Evolutionary conservation across 1,140 invertebrate genomes (phyloP).

Genomic region (Chymomyza costata): DNA sequence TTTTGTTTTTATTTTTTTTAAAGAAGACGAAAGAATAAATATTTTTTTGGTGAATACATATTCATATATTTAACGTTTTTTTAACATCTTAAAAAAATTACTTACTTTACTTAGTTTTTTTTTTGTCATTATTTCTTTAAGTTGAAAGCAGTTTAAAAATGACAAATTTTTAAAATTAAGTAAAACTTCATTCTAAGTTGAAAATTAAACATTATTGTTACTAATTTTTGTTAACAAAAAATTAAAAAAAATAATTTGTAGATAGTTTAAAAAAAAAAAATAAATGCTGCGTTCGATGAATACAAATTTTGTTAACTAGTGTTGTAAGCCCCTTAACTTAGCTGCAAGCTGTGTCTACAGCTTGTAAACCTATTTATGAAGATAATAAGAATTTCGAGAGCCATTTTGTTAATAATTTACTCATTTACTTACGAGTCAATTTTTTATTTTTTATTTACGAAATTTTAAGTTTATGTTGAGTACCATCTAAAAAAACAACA

Average conservation of each 20-base stretch:
- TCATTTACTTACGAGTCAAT: slow-evolving; percentile 18
- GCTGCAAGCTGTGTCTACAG: slow-evolving; percentile 43
- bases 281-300: too few relatives aligned
- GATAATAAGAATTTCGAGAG: slow-evolving; percentile 20
- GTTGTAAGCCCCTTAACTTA: slow-evolving; percentile 46
- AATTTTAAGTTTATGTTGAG: slow-evolving; percentile 35
- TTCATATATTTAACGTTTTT: too few relatives aligned
- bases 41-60: too few relatives aligned
- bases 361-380: slow-evolving; percentile 48
- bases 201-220: too few relatives aligned
- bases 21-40: too few relatives aligned
- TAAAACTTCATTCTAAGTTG: too few relatives aligned
- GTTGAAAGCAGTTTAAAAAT: not conserved
- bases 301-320: too few relatives aligned
- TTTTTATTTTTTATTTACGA: slow-evolving; percentile 25
- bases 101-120: not conserved
- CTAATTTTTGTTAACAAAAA: too few relatives aligned
- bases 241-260: too few relatives aligned
- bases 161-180: not conserved
- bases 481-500: slow-evolving; percentile 25
- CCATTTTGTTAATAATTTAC: slow-evolving; percentile 17
- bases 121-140: not conserved
- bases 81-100: too few relatives aligned
- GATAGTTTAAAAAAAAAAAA: too few relatives aligned
- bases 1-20: too few relatives aligned